A percentile compares a stretch with the other conserved stretches of the same genome.
phyloP scores from a whole-genome alignment of 1,140 invertebrate species.

The Oryzaephilus surinamensis region DNA sequence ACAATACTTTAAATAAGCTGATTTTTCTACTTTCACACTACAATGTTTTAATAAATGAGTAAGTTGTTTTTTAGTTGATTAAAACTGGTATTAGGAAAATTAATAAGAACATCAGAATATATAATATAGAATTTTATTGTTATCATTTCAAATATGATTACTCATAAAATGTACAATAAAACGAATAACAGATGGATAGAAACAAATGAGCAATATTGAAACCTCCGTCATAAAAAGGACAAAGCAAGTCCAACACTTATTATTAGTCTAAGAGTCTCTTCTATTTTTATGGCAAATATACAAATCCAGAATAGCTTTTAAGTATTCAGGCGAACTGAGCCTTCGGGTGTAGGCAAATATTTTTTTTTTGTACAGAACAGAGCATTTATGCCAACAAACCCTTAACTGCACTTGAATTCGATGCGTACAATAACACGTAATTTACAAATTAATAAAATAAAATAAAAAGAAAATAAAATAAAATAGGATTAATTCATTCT shows the following conservation, averaged over 20 bases:
- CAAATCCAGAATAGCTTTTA: conserved; percentile 33
- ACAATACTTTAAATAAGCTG: no score
- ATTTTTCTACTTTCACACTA: no score
- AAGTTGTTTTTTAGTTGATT: no score
- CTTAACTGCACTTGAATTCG: conserved; percentile 34
- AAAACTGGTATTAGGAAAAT: no score
- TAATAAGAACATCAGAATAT: conserved; percentile 27
- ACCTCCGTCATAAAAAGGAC: conserved; percentile 33
- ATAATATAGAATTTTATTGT: conserved; percentile 39
- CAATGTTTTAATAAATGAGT: no score
- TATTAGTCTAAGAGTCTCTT: conserved; percentile 17
- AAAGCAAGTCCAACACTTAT: conserved; percentile 32
- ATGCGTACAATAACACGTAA: conserved; percentile 29
- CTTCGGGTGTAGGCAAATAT: conserved; percentile 22
- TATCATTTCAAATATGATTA: conserved; percentile 35
- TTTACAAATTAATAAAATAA: conserved; percentile 26
- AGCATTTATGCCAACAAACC: conserved; percentile 27
- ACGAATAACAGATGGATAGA: conserved; percentile 39
- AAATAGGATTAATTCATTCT: no score
- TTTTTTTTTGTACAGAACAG: conserved; percentile 31
- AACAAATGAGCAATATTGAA: conserved; percentile 39
- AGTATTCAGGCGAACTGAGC: conserved; percentile 24
- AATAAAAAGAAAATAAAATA: no score
- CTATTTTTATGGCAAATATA: conserved; percentile 34
- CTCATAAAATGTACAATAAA: conserved; percentile 39